Conservation (phyloP, 2,113 vertebrate species). For the Natator depressus region DNA sequence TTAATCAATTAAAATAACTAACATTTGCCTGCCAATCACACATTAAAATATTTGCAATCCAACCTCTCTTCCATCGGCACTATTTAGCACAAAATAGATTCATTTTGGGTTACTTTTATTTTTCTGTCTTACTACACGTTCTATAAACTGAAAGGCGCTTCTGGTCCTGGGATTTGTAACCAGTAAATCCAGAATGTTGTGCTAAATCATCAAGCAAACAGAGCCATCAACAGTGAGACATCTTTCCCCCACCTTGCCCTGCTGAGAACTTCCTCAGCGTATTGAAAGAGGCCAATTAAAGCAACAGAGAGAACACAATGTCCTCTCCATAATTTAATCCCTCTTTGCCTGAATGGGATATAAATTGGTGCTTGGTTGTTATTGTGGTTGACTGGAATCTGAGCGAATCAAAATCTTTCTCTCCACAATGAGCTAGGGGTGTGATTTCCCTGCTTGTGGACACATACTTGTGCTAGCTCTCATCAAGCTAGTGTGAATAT, state of each 20-base stretch:
- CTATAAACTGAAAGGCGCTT: constrained; percentile 19
- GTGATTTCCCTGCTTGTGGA: neutral
- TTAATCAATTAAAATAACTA: neutral
- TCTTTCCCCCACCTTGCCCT: neutral
- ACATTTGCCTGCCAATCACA: neutral
- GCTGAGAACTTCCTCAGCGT: neutral
- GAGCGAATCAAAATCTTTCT: neutral
- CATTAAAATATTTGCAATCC: neutral
- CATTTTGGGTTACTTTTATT: neutral
- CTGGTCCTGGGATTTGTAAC: neutral
- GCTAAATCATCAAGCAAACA: neutral
- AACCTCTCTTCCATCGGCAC: neutral
- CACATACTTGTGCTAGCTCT: neutral
- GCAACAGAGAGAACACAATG: neutral
- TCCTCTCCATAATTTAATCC: neutral
- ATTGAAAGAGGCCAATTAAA: neutral
- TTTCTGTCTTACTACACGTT: constrained; percentile 9
- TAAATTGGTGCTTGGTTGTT: neutral
- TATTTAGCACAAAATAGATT: neutral
- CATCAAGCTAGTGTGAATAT: neutral
- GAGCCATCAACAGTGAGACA: neutral
- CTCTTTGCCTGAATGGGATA: neutral
- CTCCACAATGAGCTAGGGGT: neutral
- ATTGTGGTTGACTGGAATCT: neutral
- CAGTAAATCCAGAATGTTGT: neutral